Base-by-base conservation (phyloP, 2,888 invertebrate species). In the Dryobotodes eremita region DNA sequence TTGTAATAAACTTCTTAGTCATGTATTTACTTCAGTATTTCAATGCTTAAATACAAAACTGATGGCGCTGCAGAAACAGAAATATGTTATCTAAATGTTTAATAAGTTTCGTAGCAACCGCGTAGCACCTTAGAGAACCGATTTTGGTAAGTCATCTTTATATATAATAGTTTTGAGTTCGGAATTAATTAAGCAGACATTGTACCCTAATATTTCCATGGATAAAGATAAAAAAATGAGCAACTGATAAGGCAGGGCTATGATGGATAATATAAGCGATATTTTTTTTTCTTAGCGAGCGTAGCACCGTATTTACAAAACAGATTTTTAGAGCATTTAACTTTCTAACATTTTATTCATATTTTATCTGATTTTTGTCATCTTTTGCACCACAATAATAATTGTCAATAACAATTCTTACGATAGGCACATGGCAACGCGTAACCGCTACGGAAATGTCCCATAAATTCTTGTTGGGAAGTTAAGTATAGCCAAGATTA, bases 81-180 rank as follows among this genome's bases (percentile, higher is more conserved):
- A 42, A 42, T 42, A 42, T 6, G 42, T 5, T 42, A 42, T 0
- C 42, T 42, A 42, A 42, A 42, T 42, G 42, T 42, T 2, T 42
- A 42, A 42, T 42, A 42, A 50, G 42, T 80, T 64, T 57, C 20
- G 20, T 48, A 69, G 55, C 53, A 62, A 8, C 46, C 61, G n/a
- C 48, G 48, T 62, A 70, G 46, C 48, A 48, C 8, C 23, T 46
- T 15, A 20, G 2, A 23, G 1, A 31, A 59, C 10, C 10, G 42
- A 68, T 53, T 46, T 66, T 15, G 7, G 17, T 10, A 77, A 65
- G 13, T 23, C 6, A 57, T 26, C 2, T 48, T 10, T 64, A 26
- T 26, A 2, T 31, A 26, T 42, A 59, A 65, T 10, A 0, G 11
- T 61, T 46, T 61, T 53, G 7, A 20, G 26, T 36, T 26, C 0